These are phyloP conservation scores for Chaenocephalus aceratus DNA, from an alignment of 2,113 vertebrate species.

Conservation along the genomic window DNA sequence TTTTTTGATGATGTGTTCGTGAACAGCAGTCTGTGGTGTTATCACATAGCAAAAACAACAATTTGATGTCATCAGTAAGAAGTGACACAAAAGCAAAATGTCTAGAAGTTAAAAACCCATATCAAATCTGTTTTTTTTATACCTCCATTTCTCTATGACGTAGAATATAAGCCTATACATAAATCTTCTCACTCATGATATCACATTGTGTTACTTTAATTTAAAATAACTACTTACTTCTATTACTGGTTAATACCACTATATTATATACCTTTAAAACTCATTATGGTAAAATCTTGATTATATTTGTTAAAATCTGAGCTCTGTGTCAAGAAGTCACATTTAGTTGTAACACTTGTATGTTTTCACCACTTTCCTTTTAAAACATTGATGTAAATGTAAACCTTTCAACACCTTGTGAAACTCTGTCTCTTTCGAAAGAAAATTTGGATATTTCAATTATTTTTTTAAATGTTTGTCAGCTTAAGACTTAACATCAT, in stretches of 20 bases:
- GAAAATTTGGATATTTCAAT: too few species aligned
- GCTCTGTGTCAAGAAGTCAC: neutral
- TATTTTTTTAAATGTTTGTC: neutral
- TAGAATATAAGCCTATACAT: neutral
- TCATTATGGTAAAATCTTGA: too few species aligned
- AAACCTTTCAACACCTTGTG: neutral
- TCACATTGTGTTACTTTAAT: too few species aligned
- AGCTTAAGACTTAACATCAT: too few species aligned
- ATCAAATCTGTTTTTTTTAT: neutral
- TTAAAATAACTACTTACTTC: too few species aligned
- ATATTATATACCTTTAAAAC: too few species aligned
- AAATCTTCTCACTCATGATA: neutral
- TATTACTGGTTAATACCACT: too few species aligned
- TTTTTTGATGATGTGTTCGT: constrained; percentile 9
- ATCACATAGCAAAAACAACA: constrained; percentile 27
- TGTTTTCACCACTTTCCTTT: neutral
- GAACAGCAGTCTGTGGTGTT: constrained; percentile 7
- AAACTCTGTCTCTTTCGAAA: neutral
- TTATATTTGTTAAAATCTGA: too few species aligned
- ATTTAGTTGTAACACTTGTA: neutral
- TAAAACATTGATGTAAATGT: neutral
- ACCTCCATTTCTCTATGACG: neutral
- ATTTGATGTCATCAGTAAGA: constrained; percentile 2
- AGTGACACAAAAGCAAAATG: constrained; percentile 8
- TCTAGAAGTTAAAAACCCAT: neutral